Evolutionary conservation across 2,888 invertebrate species (phyloP), one percentile per base, ranked within the genome.

Genomic region (Leuctra nigra): DNA sequence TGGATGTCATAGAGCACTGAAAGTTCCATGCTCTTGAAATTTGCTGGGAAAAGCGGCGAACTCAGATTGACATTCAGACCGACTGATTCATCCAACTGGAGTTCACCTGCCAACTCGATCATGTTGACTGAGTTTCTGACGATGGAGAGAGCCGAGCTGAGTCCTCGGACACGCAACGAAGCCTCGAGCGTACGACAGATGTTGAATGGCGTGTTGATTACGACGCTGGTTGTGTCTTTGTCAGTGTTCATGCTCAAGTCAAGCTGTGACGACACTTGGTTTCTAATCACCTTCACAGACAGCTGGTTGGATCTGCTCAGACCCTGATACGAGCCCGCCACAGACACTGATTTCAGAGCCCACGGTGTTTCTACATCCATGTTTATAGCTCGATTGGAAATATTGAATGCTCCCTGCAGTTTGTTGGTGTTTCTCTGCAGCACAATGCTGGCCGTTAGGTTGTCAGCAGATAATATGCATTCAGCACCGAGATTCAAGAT

Each of bases 251-350:
- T 14, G 18, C 16, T 29, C 13, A 50, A 18, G 6, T 50, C 50
- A n/a, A n/a, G n/a, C n/a, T n/a, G n/a, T n/a, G n/a, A n/a, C n/a
- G n/a, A n/a, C n/a, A n/a, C n/a, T n/a, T 35, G 16, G 16, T 50
- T 50, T 18, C 22, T 50, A 13, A 35, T 35, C 20, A 35, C 2
- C 18, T 2, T 4, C 7, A 35, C n/a, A 20, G 16, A 20, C 18
- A 50, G 2, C 18, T 20, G 11, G 13, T 50, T 50, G n/a, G 1
- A 13, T 14, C 33, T 22, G 6, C 6, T 9, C 7, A 3, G 2
- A 35, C 20, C 22, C 1, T 65, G 64, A 52, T 65, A 65, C 22
- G 41, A 59, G 6, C 55, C 61, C 13, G 29, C 11, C 7, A 59
- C 13, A 1, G 25, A 18, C 16, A 61, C 11, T 6, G n/a, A 23